Evolutionary conservation across 2,888 invertebrate genomes (phyloP), one percentile per base, ranked within the genome.

Genomic region (Epistrophe eligans): DNA sequence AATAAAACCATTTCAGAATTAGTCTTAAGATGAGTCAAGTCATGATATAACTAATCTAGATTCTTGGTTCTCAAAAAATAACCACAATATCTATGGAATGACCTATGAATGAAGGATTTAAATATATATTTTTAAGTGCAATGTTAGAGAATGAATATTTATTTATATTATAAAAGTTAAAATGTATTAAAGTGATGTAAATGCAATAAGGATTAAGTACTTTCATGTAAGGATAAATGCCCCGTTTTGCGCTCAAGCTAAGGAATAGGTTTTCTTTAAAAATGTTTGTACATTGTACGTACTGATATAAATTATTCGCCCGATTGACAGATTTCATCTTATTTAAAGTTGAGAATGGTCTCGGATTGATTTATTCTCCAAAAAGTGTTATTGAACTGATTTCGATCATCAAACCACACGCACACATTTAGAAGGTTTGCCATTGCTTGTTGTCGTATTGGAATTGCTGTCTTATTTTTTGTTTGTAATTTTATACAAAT

Each of bases 311-410:
- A 28, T 1, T 32, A 55, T 15, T 55, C 4, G 4, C 28, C n/a
- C 4, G 10, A 55, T 55, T 55, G 28, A 32, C 15, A 32, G 24
- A 7, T 13, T 15, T 24, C 52, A 52, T 24, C 52, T 52, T 52
- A 24, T 55, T 55, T 55, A 55, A 55, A 28, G 52, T 55, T 55
- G 52, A 15, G 7, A 55, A 55, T 28, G 24, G 52, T 4, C 55
- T 32, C 55, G 55, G 55, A 55, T 32, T 28, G 2, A 24, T 28
- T 24, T n/a, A 28, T 28, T 28, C 13, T 55, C 13, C 28, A 7
- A 28, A 24, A 52, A 13, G 2, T 17, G 10, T 48, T 48, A 48
- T 10, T 48, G 17, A 4, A 24, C 11, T 15, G 55, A 28, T 28
- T 28, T 28, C 1, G 8, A 55, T 55, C 24, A 15, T 52, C 52